Evolutionary conservation across 2,797 vertebrate species (phyloP), one percentile per base, ranked within the genome.

Genomic region (Onychomys leucogaster): DNA sequence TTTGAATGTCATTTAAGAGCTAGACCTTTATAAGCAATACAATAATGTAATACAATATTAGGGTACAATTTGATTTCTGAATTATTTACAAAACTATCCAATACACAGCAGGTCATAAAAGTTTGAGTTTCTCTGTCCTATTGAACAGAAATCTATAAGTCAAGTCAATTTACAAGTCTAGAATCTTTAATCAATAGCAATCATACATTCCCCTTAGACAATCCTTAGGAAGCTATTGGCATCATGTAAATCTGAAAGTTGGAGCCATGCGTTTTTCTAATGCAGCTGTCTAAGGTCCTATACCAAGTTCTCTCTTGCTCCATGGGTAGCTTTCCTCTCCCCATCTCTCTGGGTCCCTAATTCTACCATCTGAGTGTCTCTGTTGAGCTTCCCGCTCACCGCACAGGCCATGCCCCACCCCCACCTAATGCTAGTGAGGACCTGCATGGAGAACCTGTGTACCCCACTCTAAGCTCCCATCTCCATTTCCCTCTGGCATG

Each of bases 31-130:
- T n/a, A 75, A 34, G 13, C 12, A 89, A 49, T 49, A 67, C 85
- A 67, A n/a, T 86, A 73, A 82, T 83, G 65, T 55, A n/a, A n/a
- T n/a, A n/a, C n/a, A n/a, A n/a, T 77, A 41, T 77, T 94, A 85
- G 19, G 23, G 11, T 61, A 29, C 85, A 55, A 32, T 89, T 46
- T 61, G n/a, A 61, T 80, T 69, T 82, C 61, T 27, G 46, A 89
- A 17, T 90, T 87, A 83, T 41, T 96, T 88, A 17, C 19, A 95
- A 76, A 94, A 90, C 29, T 80, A 16, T 89, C 84, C 41, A 82
- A 93, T 67, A 7, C 77, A 85, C 2, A 89, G 6, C 49, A 78
- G n/a, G 43, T 17, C 46, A 29, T 43, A 89, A 63, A 69, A 78
- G 73, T 96, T 89, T 91, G 49, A 49, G 61, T 16, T 57, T 91